phyloP scores from a whole-genome alignment of 2,113 vertebrate species.

The Scomber japonicus region DNA sequence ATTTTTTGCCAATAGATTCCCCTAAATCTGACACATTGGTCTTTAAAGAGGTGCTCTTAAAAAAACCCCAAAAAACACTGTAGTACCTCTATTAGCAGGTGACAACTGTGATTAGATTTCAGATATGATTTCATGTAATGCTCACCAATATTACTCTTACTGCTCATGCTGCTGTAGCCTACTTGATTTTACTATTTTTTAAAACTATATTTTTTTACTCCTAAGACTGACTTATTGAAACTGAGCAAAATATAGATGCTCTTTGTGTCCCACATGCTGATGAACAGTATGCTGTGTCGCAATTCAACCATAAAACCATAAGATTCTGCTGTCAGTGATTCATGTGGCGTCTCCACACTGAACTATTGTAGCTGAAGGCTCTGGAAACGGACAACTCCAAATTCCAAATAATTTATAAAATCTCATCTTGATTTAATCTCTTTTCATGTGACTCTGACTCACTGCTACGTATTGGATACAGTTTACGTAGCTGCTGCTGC shows the following conservation, averaged over 20 bases:
- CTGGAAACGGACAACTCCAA: constrained; percentile 2
- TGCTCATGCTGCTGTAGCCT: too few species aligned
- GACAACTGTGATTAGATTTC: too few species aligned
- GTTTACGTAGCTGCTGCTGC: not conserved
- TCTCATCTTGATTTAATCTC: constrained; percentile 45
- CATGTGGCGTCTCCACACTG: not conserved
- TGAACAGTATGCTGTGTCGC: not conserved
- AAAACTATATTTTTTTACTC: too few species aligned
- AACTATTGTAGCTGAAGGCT: not conserved
- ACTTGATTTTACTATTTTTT: too few species aligned
- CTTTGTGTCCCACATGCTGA: too few species aligned
- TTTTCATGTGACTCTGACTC: constrained; percentile 26
- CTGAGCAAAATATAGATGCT: not conserved
- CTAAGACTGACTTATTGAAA: not conserved
- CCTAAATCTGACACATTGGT: too few species aligned
- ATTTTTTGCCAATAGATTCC: too few species aligned
- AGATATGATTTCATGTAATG: constrained; percentile 1
- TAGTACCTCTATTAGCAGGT: too few species aligned
- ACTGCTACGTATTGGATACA: constrained; percentile 22
- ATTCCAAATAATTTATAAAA: constrained; percentile 25
- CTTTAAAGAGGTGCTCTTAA: too few species aligned
- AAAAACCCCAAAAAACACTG: too few species aligned
- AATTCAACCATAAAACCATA: not conserved
- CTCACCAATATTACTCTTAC: too few species aligned
- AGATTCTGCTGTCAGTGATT: not conserved